These are phyloP conservation scores for Emydoidea blandingii DNA, from an alignment of 2,797 vertebrate species.

Conservation along the genomic window DNA sequence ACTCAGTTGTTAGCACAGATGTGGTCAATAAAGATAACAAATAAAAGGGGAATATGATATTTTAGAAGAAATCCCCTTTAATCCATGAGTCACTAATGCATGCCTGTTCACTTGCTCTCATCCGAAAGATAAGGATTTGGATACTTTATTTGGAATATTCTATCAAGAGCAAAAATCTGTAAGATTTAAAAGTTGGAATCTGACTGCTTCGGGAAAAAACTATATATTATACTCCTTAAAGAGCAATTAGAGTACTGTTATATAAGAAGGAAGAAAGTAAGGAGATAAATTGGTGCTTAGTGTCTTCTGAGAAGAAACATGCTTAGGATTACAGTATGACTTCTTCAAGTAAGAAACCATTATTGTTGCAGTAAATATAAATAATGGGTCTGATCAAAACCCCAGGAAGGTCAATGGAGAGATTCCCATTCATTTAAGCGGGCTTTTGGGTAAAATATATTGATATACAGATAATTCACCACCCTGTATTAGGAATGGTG, in stretches of 20 bases:
- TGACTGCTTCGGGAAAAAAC: not conserved
- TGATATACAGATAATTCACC: fast-evolving
- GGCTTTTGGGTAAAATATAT: not conserved
- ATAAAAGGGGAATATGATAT: not conserved
- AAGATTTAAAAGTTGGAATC: constrained; percentile 45
- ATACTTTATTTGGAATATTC: constrained; percentile 14
- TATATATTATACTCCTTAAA: constrained; percentile 2
- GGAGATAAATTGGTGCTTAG: fast-evolving
- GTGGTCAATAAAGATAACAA: constrained; percentile 1
- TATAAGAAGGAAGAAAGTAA: not conserved
- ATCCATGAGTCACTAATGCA: constrained; percentile 27
- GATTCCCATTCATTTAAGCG: not conserved
- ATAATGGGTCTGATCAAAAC: not conserved
- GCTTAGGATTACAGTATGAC: not conserved
- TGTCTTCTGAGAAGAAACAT: constrained; percentile 17
- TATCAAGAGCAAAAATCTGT: constrained; percentile 48
- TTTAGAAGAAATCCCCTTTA: constrained; percentile 51
- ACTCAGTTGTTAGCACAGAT: not conserved
- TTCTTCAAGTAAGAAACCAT: not conserved
- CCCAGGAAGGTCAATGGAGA: not conserved
- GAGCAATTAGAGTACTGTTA: not conserved
- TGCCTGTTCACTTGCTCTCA: constrained; percentile 16
- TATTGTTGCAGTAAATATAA: not conserved
- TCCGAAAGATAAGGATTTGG: constrained; percentile 19
- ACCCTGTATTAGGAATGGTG: not conserved